Evolutionary conservation across 2,888 invertebrate species (phyloP), one percentile per base, ranked within the genome.

Genomic region (Hipparchia sbordonii): DNA sequence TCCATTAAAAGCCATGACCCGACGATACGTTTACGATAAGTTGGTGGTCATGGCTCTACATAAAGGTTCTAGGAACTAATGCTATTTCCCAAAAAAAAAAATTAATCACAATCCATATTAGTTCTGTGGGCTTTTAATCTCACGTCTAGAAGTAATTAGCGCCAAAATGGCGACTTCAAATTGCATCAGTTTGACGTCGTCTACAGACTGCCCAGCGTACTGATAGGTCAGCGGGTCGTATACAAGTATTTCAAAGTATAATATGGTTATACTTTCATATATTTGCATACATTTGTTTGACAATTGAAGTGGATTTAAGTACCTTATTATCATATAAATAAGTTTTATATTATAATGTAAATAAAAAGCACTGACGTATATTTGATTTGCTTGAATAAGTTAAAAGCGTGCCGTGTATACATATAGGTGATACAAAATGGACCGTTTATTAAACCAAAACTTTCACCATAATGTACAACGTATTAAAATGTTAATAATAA

Each of bases 401-500:
- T 72, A 52, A 52, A 65, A 83, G 86, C 85, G 92, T 92, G 91
- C 91, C 91, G 90, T 93, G 93, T 93, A 92, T 85, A n/a, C n/a
- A n/a, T n/a, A 70, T 66, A 65, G 63, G 23, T 65, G 84, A 89
- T 88, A 89, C 87, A 89, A 89, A 90, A 76, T 72, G 74, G 71
- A 46, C 10, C 39, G 56, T 70, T 56, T 54, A 60, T 67, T 72
- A 72, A 77, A 91, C 92, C 91, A 92, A 92, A 92, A 87, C 86
- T 82, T 86, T 89, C 85, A 92, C 91, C 90, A 82, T 86, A 86
- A 93, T 91, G 92, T 93, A 93, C 93, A 93, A 92, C 83, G 85
- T 86, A 82, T 82, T 75, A 79, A 81, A 80, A 80, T 86, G 82
- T 77, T 77, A 79, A 77, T 77, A 23, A 23, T 77, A 80, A 39